Conservation (phyloP, 2,888 invertebrate genomes). For the Hyposoter dolosus region DNA sequence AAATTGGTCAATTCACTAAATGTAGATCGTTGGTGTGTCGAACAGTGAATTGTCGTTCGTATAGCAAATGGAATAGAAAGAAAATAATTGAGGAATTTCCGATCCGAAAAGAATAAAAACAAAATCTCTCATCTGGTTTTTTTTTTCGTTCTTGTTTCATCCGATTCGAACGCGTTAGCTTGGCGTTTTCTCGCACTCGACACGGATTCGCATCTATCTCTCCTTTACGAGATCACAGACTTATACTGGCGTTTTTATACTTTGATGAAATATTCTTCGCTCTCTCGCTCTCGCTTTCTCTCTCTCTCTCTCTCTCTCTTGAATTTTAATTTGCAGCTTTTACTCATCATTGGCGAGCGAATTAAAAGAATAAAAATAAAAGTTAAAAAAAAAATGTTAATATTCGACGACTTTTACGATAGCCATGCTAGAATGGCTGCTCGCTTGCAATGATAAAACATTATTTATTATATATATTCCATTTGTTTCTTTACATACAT, state of each 20-base stretch:
- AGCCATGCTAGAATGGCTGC: constrained; percentile 66
- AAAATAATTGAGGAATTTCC: constrained; percentile 42
- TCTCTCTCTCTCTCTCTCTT: background rate
- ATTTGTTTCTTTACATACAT: constrained; percentile 7
- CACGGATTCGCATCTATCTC: constrained; percentile 29
- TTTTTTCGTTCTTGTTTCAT: constrained; percentile 14
- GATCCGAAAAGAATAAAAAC: constrained; percentile 8
- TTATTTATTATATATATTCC: constrained; percentile 45
- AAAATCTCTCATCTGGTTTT: constrained; percentile 1
- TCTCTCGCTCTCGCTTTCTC: constrained; percentile 18
- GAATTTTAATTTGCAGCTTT: background rate
- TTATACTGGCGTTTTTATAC: constrained; percentile 69
- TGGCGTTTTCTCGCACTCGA: constrained; percentile 32
- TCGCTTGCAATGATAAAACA: constrained; percentile 50
- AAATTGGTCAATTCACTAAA: background rate
- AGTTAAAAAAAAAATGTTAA: constrained; percentile 28
- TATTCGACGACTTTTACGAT: constrained; percentile 40
- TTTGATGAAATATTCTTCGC: constrained; percentile 34
- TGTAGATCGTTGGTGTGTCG: constrained; percentile 22
- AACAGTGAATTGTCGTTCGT: constrained; percentile 10
- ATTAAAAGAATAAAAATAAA: constrained; percentile 2
- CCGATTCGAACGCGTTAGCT: constrained; percentile 24
- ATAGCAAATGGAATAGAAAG: constrained; percentile 47
- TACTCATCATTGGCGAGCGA: background rate
- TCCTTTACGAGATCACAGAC: constrained; percentile 69